Conservation (phyloP, 2,888 invertebrate genomes). For the Cosmorhoe ocellata region DNA sequence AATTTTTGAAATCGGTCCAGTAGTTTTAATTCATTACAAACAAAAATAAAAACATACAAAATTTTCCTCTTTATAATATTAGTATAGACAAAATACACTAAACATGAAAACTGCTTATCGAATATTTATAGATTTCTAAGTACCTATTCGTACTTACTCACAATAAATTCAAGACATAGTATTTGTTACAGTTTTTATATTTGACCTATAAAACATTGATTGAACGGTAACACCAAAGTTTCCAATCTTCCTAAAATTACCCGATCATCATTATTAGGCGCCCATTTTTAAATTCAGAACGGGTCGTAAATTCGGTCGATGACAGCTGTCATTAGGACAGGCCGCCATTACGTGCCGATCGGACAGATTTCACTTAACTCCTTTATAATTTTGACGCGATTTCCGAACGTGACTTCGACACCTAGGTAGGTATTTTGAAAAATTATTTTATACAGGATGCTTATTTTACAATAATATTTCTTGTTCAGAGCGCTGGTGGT, state of each 20-base stretch:
- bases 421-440: conserved; percentile 50
- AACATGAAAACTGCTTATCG: too few relatives aligned
- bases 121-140: too few relatives aligned
- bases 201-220: not conserved
- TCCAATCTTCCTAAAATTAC: conserved; percentile 27
- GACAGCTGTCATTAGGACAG: conserved; percentile 57
- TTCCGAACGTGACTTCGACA: conserved; percentile 73
- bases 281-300: conserved; percentile 36
- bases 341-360: conserved; percentile 52
- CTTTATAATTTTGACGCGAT: conserved; percentile 78
- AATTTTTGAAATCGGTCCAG: too few relatives aligned
- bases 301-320: conserved; percentile 48
- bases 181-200: too few relatives aligned
- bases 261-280: conserved; percentile 37
- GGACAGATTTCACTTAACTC: conserved; percentile 67
- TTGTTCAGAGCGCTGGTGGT: too few relatives aligned
- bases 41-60: too few relatives aligned
- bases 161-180: too few relatives aligned
- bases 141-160: too few relatives aligned
- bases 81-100: too few relatives aligned
- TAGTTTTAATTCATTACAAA: too few relatives aligned
- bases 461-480: not conserved
- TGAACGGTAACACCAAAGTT: conserved; percentile 7
- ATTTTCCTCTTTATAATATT: too few relatives aligned
- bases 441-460: conserved; percentile 43